Evolutionary conservation across 1,140 invertebrate species (phyloP).

Genomic region (Drosophila trapezifrons): DNA sequence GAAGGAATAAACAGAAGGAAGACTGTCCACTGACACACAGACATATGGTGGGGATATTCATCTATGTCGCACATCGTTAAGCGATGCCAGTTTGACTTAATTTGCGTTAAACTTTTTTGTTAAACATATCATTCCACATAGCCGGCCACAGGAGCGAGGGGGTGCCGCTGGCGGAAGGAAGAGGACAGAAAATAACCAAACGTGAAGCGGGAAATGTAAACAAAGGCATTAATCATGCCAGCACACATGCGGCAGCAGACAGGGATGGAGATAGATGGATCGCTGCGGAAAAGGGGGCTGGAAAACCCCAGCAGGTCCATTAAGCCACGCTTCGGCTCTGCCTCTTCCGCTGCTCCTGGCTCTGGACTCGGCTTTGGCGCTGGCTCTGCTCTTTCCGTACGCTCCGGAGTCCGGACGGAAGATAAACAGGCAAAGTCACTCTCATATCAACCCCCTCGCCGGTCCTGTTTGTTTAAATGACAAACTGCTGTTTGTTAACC

Average conservation of each 20-base stretch:
- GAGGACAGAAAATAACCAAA: slow-evolving; percentile 35
- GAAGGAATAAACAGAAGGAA: not conserved
- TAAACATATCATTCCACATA: slow-evolving; percentile 72
- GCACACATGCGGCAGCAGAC: slow-evolving; percentile 52
- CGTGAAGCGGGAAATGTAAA: slow-evolving; percentile 72
- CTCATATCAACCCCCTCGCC: not conserved
- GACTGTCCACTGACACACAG: slow-evolving; percentile 17
- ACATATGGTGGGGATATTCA: slow-evolving; percentile 52
- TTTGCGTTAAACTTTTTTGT: slow-evolving; percentile 82
- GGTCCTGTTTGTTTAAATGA: slow-evolving; percentile 63
- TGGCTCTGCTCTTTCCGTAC: slow-evolving; percentile 6
- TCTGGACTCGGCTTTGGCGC: not conserved
- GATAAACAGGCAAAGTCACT: slow-evolving; percentile 65
- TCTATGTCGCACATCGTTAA: slow-evolving; percentile 81
- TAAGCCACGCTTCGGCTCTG: slow-evolving; percentile 29
- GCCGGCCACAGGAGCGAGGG: too few relatives aligned
- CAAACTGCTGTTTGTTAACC: slow-evolving; percentile 64
- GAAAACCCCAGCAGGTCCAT: slow-evolving; percentile 34
- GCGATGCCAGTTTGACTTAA: slow-evolving; percentile 82
- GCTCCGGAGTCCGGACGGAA: slow-evolving; percentile 21
- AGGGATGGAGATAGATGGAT: slow-evolving; percentile 40
- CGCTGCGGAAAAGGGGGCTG: not conserved
- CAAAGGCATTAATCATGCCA: slow-evolving; percentile 80
- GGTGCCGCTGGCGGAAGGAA: not conserved
- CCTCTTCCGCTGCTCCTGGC: not conserved